Base-by-base conservation (phyloP, 2,888 invertebrate genomes). In the Drosophila falleni region DNA sequence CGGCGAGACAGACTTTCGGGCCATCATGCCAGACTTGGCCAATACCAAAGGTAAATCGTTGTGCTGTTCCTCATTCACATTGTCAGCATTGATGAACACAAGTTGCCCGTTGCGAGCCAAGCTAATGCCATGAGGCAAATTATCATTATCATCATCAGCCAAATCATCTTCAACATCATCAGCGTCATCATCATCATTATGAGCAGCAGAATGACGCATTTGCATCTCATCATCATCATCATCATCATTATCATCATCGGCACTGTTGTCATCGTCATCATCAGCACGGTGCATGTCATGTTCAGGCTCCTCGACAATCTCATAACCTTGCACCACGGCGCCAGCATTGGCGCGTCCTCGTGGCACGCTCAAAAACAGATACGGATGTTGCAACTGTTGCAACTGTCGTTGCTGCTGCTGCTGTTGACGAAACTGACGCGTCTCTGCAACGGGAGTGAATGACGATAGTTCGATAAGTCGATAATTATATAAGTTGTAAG, bases 331-430 rank as follows among this genome's bases (percentile, higher is more conserved):
- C 6, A 90, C 72, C 6, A 89, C 71, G 1, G 86, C 69, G 8
- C 87, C 90, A 16, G 80, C 88, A 56, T 78, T 84, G 23, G 87
- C 74, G 0, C 89, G 89, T 4, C 80, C 80, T 10, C 81, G 82
- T 16, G 90, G 89, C 37, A 83, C 80, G n/a, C 82, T 85, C 3
- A 92, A 58, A 55, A 90, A 90, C 5, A 91, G 71, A 49, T 90
- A 91, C 4, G 91, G 91, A 67, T 90, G 90, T 41, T 86, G 89
- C 54, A 50, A 71, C 42, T 53, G 49, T 31, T 68, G 77, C 51
- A 42, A 29, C 19, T 55, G 54, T n/a, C 80, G 78, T 10, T 81
- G 62, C 58, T 90, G 29, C 29, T 86, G 89, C 53, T 47, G 69
- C 42, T 53, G 49, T 29, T 29, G 29, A 29, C 29, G 29, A 3